Conservation (phyloP, 2,888 invertebrate species). For the Lepetodrilus schrolli region DNA sequence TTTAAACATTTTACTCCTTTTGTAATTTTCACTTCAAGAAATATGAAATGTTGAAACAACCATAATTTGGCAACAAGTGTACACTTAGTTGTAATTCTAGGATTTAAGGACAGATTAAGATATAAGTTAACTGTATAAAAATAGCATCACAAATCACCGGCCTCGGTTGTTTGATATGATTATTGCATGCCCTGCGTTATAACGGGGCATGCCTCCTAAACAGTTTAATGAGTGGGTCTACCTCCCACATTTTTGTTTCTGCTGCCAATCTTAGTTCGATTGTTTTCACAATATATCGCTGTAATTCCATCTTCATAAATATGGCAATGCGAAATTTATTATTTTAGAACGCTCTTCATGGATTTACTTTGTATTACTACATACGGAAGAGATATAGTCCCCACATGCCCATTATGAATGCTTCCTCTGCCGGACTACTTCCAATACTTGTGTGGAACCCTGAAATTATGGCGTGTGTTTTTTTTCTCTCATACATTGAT, state of each 20-base stretch:
- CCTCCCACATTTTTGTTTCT: neutral
- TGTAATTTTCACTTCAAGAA: neutral
- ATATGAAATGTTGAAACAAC: constrained; percentile 14
- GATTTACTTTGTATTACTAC: too few species aligned
- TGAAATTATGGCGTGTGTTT: too few species aligned
- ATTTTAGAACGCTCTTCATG: too few species aligned
- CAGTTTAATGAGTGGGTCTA: neutral
- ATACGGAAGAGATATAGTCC: too few species aligned
- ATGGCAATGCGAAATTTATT: constrained; percentile 17
- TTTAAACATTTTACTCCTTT: constrained; percentile 20
- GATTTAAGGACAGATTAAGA: constrained; percentile 20
- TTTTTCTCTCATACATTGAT: too few species aligned
- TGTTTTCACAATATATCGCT: constrained; percentile 1
- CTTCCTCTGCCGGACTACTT: too few species aligned
- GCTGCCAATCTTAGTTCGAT: constrained; percentile 1
- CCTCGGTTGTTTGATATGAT: constrained; percentile 18
- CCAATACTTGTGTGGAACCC: too few species aligned
- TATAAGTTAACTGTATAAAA: constrained; percentile 24
- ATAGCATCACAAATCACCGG: constrained; percentile 19
- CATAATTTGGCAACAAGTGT: constrained; percentile 10
- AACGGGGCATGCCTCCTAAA: constrained; percentile 17
- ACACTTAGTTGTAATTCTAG: constrained; percentile 5
- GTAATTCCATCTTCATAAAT: constrained; percentile 11
- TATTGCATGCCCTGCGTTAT: neutral
- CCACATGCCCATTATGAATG: too few species aligned